Conservation (phyloP, 2,888 invertebrate genomes). For the Caradrina kadenii region DNA sequence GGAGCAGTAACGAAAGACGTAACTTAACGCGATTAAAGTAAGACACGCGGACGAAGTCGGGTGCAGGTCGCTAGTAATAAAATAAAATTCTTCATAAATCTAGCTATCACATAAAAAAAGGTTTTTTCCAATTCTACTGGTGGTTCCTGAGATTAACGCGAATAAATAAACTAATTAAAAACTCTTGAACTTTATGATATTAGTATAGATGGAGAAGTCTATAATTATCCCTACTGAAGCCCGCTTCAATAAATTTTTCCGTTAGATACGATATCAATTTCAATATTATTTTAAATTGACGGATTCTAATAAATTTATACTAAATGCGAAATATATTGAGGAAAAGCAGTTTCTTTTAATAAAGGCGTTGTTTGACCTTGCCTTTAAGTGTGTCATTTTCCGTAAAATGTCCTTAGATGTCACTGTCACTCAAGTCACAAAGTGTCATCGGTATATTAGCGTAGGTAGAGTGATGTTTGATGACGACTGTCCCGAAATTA, state of each 20-base stretch:
- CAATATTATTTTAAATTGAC: constrained; percentile 20
- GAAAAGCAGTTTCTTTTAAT: background rate
- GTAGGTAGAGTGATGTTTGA: too few species aligned
- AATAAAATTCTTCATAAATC: too few species aligned
- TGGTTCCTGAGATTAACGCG: too few species aligned
- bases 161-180: too few species aligned
- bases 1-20: too few species aligned
- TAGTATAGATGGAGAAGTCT: background rate
- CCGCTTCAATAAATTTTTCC: constrained; percentile 25
- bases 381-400: background rate
- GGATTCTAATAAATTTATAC: constrained; percentile 36
- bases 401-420: background rate
- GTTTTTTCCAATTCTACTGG: too few species aligned
- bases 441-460: background rate
- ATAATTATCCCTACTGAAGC: background rate
- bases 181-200: too few species aligned
- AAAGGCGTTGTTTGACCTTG: constrained; percentile 4
- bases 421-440: background rate
- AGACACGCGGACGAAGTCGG: too few species aligned
- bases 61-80: too few species aligned
- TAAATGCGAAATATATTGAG: constrained; percentile 11
- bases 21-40: too few species aligned
- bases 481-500: too few species aligned
- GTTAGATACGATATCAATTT: constrained; percentile 42
- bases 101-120: too few species aligned